phyloP scores from a whole-genome alignment of 2,888 invertebrate species.

The Apamea anceps region DNA sequence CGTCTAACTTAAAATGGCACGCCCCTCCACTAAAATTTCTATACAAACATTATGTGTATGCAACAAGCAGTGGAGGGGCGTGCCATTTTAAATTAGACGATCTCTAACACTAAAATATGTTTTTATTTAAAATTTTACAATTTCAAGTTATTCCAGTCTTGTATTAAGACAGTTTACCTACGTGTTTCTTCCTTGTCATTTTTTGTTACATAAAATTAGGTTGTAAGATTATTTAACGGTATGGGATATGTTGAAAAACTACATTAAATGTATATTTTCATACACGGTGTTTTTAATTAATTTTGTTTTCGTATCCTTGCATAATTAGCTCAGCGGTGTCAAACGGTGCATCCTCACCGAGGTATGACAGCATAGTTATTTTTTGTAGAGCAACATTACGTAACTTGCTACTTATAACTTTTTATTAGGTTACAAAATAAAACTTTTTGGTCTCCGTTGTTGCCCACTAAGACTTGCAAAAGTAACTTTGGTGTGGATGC shows the following conservation, averaged over 20 bases:
- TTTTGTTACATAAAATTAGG: constrained; percentile 54
- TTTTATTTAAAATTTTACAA: constrained; percentile 11
- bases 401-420: background rate
- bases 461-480: background rate
- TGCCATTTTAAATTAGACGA: too few relatives aligned
- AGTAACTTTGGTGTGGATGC: background rate
- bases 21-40: too few relatives aligned
- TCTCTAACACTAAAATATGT: constrained; percentile 7
- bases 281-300: constrained; percentile 46
- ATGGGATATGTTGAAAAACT: constrained; percentile 69
- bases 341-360: background rate
- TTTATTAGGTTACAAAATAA: background rate
- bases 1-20: too few relatives aligned
- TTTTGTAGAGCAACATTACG: background rate
- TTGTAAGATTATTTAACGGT: constrained; percentile 64
- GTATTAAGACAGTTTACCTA: constrained; percentile 28
- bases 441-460: background rate
- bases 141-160: constrained; percentile 41
- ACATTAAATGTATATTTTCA: constrained; percentile 73
- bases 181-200: constrained; percentile 25
- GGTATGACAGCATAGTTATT: too few relatives aligned
- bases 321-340: background rate
- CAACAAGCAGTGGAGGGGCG: too few relatives aligned
- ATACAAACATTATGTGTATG: too few relatives aligned
- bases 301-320: constrained; percentile 10